Evolutionary conservation across 2,113 vertebrate genomes (phyloP).

Genomic region (Anser brachyrhynchus): DNA sequence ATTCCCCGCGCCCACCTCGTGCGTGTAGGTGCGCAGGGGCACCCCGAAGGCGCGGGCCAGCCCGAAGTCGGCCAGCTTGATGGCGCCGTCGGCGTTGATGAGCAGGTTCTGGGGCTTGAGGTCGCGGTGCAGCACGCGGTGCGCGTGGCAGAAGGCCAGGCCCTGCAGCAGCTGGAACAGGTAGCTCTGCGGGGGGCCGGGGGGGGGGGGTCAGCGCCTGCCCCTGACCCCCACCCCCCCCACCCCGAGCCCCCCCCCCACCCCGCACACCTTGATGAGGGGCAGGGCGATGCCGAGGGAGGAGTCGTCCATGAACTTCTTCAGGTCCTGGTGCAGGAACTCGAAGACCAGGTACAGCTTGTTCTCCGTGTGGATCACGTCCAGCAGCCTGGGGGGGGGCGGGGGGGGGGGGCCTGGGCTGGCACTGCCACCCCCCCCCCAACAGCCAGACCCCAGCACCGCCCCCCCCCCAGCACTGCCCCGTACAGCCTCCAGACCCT

Average conservation of each 20-base stretch:
- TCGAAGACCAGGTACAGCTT: conserved; percentile 97
- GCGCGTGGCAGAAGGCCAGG: conserved; percentile 94
- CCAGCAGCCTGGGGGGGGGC: conserved; percentile 80
- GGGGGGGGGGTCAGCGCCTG: neutral
- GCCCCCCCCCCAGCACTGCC: no score
- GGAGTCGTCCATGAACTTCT: conserved; percentile 96
- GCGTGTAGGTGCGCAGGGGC: conserved; percentile 94
- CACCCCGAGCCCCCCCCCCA: no score
- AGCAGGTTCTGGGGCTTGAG: conserved; percentile 96
- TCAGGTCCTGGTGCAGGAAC: conserved; percentile 95
- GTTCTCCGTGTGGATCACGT: conserved; percentile 97
- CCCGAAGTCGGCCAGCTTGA: conserved; percentile 96
- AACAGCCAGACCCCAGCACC: neutral
- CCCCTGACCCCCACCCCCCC: neutral
- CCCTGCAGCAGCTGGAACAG: conserved; percentile 96
- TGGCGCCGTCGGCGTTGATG: conserved; percentile 93
- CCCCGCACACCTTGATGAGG: conserved; percentile 85
- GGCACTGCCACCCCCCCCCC: neutral
- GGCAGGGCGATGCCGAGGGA: conserved; percentile 91
- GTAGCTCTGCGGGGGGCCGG: conserved; percentile 83
- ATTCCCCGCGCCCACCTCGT: conserved; percentile 78
- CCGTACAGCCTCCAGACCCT: neutral
- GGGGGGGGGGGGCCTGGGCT: neutral
- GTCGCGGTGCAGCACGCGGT: conserved; percentile 92
- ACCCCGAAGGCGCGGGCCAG: conserved; percentile 93